Conservation (phyloP, 1,140 invertebrate species). For the Parapsyche elsis region DNA sequence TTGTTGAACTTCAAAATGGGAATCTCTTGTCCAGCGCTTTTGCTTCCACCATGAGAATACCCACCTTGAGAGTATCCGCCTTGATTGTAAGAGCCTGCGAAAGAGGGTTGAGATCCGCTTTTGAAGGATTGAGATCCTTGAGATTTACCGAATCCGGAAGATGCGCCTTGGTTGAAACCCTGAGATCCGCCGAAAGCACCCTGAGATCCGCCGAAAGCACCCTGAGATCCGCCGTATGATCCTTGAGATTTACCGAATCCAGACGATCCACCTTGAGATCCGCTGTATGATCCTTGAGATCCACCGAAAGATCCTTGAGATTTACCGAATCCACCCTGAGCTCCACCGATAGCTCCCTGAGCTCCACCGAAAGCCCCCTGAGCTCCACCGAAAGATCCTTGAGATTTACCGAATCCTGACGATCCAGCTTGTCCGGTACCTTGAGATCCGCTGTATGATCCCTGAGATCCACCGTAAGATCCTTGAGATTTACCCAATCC, state of each 20-base stretch:
- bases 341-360: constrained; percentile 10
- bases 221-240: not conserved
- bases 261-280: not conserved
- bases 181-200: constrained; percentile 17
- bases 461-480: constrained; percentile 11
- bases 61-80: constrained; percentile 14
- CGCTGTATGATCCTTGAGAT: constrained; percentile 4
- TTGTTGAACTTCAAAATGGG: constrained; percentile 56
- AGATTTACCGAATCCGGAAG: constrained; percentile 17
- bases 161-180: not conserved
- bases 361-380: not conserved
- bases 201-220: not conserved
- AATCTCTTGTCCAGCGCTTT: constrained; percentile 52
- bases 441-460: not conserved
- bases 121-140: constrained; percentile 46
- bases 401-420: constrained; percentile 15
- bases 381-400: not conserved
- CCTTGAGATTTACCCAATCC: too few relatives aligned
- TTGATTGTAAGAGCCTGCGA: constrained; percentile 19
- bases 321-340: not conserved
- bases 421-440: not conserved
- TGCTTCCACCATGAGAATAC: constrained; percentile 41
- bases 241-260: not conserved
- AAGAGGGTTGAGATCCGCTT: constrained; percentile 36
- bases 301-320: not conserved